Evolutionary conservation across 2,113 vertebrate genomes (phyloP).

Genomic region (Chloropsis hardwickii): DNA sequence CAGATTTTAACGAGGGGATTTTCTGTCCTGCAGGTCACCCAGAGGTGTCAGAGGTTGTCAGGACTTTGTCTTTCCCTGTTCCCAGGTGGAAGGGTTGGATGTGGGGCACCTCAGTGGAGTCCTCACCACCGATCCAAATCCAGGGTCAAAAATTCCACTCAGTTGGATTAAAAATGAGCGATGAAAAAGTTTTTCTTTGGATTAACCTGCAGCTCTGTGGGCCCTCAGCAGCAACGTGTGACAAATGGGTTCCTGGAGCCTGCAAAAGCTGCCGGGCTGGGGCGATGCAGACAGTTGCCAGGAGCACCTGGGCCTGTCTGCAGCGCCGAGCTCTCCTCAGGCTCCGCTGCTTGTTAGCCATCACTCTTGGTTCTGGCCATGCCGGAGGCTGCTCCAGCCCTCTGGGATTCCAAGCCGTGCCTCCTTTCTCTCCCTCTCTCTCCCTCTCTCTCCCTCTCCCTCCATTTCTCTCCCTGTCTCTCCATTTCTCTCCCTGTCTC

Average conservation of each 20-base stretch:
- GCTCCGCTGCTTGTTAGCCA: rapidly evolving
- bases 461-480: not conserved
- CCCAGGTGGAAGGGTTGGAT: not conserved
- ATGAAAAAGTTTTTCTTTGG: not conserved
- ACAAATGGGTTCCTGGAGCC: not conserved
- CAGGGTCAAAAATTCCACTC: not conserved
- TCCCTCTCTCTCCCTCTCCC: not conserved
- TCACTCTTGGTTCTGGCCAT: not conserved
- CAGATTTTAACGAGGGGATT: not conserved
- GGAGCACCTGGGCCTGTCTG: not conserved
- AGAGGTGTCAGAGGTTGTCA: too few species aligned
- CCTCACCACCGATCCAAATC: rapidly evolving
- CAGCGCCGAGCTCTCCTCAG: rapidly evolving
- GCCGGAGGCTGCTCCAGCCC: not conserved
- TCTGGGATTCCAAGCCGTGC: rapidly evolving
- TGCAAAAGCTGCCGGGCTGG: not conserved
- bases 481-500: too few species aligned
- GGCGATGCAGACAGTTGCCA: not conserved
- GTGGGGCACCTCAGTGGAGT: rapidly evolving
- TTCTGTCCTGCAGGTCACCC: not conserved
- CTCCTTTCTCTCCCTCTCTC: rapidly evolving
- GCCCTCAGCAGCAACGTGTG: not conserved
- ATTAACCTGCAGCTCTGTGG: not conserved
- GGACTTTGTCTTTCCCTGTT: not conserved
- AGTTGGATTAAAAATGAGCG: rapidly evolving